Evolutionary conservation across 2,888 invertebrate genomes (phyloP), one percentile per base, ranked within the genome.

Genomic region (Hyles lineata): DNA sequence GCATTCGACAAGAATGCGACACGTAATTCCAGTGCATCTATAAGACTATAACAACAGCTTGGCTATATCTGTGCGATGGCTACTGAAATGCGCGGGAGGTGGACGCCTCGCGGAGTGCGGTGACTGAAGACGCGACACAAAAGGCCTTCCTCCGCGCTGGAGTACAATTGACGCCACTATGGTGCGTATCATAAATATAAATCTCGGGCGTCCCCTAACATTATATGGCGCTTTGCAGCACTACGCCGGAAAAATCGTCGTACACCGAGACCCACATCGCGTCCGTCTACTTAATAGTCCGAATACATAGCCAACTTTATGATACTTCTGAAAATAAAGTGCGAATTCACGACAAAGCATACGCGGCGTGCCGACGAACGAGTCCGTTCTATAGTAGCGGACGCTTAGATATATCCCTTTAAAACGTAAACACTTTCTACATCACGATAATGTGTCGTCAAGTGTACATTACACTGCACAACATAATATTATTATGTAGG

Each of bases 131-230:
- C 74, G 76, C 63, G 72, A 78, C 80, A 85, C 80, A 83, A 83
- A 83, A 82, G 83, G 79, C 81, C 78, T 81, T 82, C 77, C 77
- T 80, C 76, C 78, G 79, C 77, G 80, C 79, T 80, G 80, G 82
- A 80, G 85, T 87, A 87, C 67, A 85, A 88, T 86, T 86, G 88
- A 84, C 86, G 85, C 85, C 82, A 85, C 85, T 85, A 85, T 87
- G 83, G 85, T 83, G 83, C 79, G 83, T 85, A 85, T 86, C 83
- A 86, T 89, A 88, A 86, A 87, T 82, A 85, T 87, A 89, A 89
- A 89, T 88, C 86, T 86, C 82, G 73, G 78, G 82, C 80, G 77
- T 86, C 81, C 81, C 79, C 81, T 82, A 85, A 85, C 84, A 84
- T 84, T 80, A 82, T 82, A 82, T 82, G 83, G 82, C 80, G 84